Evolutionary conservation across 2,888 invertebrate genomes (phyloP).

Genomic region (Pycnomerus fuliginosus): DNA sequence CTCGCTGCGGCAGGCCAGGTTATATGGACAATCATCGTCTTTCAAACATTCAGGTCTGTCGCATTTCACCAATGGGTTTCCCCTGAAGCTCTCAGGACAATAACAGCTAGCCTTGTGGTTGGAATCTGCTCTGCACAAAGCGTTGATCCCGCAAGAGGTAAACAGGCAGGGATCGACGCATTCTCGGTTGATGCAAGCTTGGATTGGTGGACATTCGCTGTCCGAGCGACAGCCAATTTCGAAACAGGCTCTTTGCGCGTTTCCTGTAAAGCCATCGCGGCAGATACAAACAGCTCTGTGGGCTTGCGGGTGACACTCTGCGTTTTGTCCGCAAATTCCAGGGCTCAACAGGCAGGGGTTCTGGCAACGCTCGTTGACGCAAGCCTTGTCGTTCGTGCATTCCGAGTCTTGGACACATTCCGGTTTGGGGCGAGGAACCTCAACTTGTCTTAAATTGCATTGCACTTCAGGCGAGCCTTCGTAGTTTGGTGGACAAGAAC

Average conservation of each 20-base stretch:
- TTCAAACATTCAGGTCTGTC: conserved; percentile 73
- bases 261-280: conserved; percentile 79
- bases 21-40: conserved; percentile 76
- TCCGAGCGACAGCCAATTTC: conserved; percentile 83
- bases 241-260: conserved; percentile 75
- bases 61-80: conserved; percentile 78
- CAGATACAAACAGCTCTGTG: conserved; percentile 84
- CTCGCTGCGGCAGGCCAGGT: conserved; percentile 75
- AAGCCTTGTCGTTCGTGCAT: conserved; percentile 80
- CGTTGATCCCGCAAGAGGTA: conserved; percentile 77
- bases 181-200: conserved; percentile 79
- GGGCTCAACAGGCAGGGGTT: conserved; percentile 70
- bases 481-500: conserved; percentile 78
- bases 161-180: conserved; percentile 78
- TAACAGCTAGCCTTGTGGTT: conserved; percentile 82
- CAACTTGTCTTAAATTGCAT: conserved; percentile 59
- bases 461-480: conserved; percentile 76
- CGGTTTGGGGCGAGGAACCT: conserved; percentile 59
- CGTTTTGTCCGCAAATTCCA: conserved; percentile 73
- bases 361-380: conserved; percentile 71
- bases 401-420: conserved; percentile 78
- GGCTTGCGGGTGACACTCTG: conserved; percentile 74
- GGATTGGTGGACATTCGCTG: conserved; percentile 77
- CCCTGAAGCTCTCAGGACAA: conserved; percentile 77
- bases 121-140: conserved; percentile 72